Base-by-base conservation (phyloP, 2,888 invertebrate species). In the Drosophila neutralis region DNA sequence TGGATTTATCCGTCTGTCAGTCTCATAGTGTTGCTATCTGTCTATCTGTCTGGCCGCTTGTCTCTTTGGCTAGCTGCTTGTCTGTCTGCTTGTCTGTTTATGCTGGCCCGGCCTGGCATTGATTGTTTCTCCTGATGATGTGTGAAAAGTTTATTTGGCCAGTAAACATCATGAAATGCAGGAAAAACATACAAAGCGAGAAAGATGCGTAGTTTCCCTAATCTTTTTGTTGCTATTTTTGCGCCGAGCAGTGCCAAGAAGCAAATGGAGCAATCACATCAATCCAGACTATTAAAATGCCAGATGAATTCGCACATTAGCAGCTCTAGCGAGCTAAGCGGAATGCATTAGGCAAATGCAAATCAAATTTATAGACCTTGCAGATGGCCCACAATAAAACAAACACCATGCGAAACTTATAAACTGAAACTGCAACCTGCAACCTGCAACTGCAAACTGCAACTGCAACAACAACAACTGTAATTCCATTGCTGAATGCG, bases 141-240 rank as follows among this genome's bases (percentile, higher is more conserved):
- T 87, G 89, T 89, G 85, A 85, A 85, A 89, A 84, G 89, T 89
- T 89, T 89, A 89, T 89, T 84, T 84, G 87, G 49, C 65, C 67
- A 80, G 87, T 85, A 85, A 85, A 89, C 89, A 85, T 70, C 73
- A 82, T 79, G 77, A 89, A 89, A 83, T 81, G 89, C 74, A 87
- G 79, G 69, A 67, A 84, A 85, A 84, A 87, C 79, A 87, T 63
- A 78, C 87, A 84, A 69, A 49, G 49, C 64, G 35, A 51, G 62
- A 38, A 51, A 24, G 21, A 72, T 54, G 58, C 60, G n/a, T 33
- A 56, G 52, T 18, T 54, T 54, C 7, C 2, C 15, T 24, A 15
- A 45, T 45, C 35, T 67, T 40, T 29, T 42, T 31, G 31, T 42
- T 4, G 21, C 8, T 45, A 45, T 45, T 45, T 45, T 24, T 15